These are phyloP conservation scores for Drosophila kanekoi DNA, from an alignment of 2,888 invertebrate genomes.

Conservation along the genomic window DNA sequence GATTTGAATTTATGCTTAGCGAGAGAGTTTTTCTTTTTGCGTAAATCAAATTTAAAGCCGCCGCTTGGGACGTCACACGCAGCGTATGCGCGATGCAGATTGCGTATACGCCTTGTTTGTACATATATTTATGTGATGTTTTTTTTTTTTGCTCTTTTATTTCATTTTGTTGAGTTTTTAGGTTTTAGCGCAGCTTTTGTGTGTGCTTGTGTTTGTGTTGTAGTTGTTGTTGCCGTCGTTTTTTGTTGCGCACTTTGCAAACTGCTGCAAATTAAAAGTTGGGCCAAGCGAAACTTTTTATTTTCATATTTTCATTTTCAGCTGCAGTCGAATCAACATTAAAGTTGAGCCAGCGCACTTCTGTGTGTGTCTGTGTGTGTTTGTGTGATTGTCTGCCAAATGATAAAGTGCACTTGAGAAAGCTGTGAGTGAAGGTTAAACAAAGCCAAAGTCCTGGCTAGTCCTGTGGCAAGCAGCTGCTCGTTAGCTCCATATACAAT, in stretches of 20 bases:
- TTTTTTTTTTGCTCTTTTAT: constrained; percentile 11
- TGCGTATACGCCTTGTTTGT: constrained; percentile 55
- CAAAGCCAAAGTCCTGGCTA: constrained; percentile 34
- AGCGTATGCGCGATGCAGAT: constrained; percentile 61
- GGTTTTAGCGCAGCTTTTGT: constrained; percentile 22
- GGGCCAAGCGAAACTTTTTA: constrained; percentile 43
- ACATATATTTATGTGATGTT: constrained; percentile 9
- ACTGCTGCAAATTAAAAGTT: constrained; percentile 67
- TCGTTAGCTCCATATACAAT: constrained; percentile 21
- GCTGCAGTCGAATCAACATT: constrained; percentile 37
- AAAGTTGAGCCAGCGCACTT: constrained; percentile 19
- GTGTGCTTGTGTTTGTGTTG: constrained; percentile 9
- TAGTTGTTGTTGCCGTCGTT: constrained; percentile 4
- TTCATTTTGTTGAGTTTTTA: constrained; percentile 11
- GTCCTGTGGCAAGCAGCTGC: constrained; percentile 14
- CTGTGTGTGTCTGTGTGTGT: constrained; percentile 17
- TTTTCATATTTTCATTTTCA: constrained; percentile 19
- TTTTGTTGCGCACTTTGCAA: constrained; percentile 30
- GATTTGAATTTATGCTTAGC: constrained; percentile 51
- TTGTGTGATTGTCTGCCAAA: constrained; percentile 49
- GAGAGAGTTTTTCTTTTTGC: constrained; percentile 5
- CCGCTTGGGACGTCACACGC: constrained; percentile 36
- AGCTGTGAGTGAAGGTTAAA: constrained; percentile 31
- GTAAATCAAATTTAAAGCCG: constrained; percentile 50
- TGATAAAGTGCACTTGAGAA: constrained; percentile 63